A percentile compares a stretch with the other conserved stretches of the same genome.
Evolutionary conservation across 2,888 invertebrate species (phyloP).

Genomic region (Hypena proboscidalis): DNA sequence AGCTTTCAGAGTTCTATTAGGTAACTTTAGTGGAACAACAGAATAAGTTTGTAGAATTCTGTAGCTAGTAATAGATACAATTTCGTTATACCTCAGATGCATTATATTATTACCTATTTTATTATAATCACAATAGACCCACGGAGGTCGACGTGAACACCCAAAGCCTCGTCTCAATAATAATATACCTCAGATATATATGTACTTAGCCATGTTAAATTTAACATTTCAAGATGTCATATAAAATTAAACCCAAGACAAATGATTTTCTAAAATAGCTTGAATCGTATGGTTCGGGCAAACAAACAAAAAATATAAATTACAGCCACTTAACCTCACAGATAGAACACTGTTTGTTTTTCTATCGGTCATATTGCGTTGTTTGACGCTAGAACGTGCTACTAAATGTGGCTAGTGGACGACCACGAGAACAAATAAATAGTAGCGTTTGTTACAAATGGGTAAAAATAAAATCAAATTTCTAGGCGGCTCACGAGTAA

Average conservation of each 20-base stretch:
- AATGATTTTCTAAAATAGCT: constrained; percentile 48
- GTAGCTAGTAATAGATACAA: too few species aligned
- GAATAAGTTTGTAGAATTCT: too few species aligned
- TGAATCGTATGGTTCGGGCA: constrained; percentile 44
- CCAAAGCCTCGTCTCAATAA: too few species aligned
- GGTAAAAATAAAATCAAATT: too few species aligned
- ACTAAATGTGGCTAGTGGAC: constrained; percentile 17
- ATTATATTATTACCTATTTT: too few species aligned
- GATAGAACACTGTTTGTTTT: constrained; percentile 72
- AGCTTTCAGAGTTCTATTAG: too few species aligned
- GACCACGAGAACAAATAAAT: constrained; percentile 36
- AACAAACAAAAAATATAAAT: constrained; percentile 63
- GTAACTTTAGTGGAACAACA: too few species aligned
- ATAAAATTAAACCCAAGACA: constrained; percentile 19
- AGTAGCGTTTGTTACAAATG: not conserved
- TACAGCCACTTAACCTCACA: constrained; percentile 61
- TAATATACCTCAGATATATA: too few species aligned
- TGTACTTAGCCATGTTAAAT: not conserved
- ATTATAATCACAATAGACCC: too few species aligned
- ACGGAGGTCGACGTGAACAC: too few species aligned
- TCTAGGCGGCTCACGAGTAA: too few species aligned
- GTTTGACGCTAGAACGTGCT: constrained; percentile 26
- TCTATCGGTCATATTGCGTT: constrained; percentile 51
- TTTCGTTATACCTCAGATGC: too few species aligned
- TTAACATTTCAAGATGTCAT: constrained; percentile 13